Evolutionary conservation across 1,140 invertebrate species (phyloP).

Genomic region (Drosophila pachea): DNA sequence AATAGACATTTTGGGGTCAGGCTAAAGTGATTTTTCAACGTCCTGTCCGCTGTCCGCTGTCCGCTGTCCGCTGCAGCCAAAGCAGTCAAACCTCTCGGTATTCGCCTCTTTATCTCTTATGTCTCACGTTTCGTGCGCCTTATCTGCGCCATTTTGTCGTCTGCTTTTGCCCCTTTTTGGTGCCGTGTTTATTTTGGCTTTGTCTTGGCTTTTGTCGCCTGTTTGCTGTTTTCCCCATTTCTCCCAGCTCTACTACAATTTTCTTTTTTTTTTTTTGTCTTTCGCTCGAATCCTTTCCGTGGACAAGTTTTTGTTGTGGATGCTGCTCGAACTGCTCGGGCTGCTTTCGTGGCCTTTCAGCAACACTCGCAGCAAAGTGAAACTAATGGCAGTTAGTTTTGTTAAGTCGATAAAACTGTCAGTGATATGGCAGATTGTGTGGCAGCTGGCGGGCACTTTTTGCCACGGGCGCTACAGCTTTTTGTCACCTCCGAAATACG

Average conservation of each 20-base stretch:
- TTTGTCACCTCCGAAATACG: conserved; percentile 32
- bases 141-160: conserved; percentile 44
- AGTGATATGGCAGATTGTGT: conserved; percentile 78
- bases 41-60: conserved; percentile 50
- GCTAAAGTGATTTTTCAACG: conserved; percentile 78
- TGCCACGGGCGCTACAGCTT: conserved; percentile 24
- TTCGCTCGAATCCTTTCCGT: conserved; percentile 29
- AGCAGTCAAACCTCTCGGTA: background rate
- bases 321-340: conserved; percentile 15
- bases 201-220: conserved; percentile 50
- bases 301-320: conserved; percentile 36
- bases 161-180: conserved; percentile 19
- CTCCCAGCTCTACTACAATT: background rate
- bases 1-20: conserved; percentile 78
- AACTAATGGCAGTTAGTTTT: conserved; percentile 79
- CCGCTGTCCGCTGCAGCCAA: conserved; percentile 20
- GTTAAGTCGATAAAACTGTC: conserved; percentile 79
- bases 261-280: conserved; percentile 19
- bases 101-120: conserved; percentile 26
- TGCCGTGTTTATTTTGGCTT: conserved; percentile 69
- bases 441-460: conserved; percentile 45
- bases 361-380: conserved; percentile 73
- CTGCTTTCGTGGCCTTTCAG: conserved; percentile 67
- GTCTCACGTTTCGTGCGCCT: conserved; percentile 54
- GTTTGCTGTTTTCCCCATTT: conserved; percentile 30